Percentiles rank a stretch among this genome's conserved stretches.
Evolutionary conservation across 2,888 invertebrate species (phyloP).

Genomic region (Scelioninae gen. 2): DNA sequence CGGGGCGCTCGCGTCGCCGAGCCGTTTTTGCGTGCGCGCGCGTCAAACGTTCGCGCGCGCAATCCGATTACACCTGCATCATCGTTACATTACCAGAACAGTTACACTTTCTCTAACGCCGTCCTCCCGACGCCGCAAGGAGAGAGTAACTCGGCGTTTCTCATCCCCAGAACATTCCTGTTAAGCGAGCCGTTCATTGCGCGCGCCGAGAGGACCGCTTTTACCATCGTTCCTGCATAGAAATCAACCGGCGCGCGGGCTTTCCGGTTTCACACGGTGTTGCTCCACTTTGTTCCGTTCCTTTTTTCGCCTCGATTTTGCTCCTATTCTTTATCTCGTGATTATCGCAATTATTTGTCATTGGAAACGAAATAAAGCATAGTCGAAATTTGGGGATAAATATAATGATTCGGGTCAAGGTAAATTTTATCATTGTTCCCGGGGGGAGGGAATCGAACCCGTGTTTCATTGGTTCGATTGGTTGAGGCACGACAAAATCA

Average conservation of each 20-base stretch:
- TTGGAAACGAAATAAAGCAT: no score
- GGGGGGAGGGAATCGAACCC: no score
- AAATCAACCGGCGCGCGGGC: slow-evolving; percentile 23
- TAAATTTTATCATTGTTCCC: no score
- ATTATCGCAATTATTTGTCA: no score
- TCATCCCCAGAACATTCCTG: slow-evolving; percentile 63
- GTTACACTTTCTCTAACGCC: slow-evolving; percentile 72
- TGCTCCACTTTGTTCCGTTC: not conserved
- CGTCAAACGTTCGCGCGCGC: slow-evolving; percentile 67
- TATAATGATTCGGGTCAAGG: no score
- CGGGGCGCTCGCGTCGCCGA: slow-evolving; percentile 7
- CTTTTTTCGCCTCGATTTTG: no score
- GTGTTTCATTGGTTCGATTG: no score
- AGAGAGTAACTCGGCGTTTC: slow-evolving; percentile 63
- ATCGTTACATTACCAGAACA: slow-evolving; percentile 73
- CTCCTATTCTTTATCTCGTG: no score
- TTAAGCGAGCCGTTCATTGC: slow-evolving; percentile 60
- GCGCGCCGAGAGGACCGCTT: slow-evolving; percentile 41
- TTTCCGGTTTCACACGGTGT: slow-evolving; percentile 8
- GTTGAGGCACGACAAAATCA: no score
- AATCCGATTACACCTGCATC: slow-evolving; percentile 74
- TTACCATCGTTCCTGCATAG: slow-evolving; percentile 46
- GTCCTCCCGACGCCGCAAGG: slow-evolving; percentile 59
- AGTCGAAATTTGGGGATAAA: no score
- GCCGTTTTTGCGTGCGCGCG: slow-evolving; percentile 12